Evolutionary conservation across 2,888 invertebrate genomes (phyloP).

Genomic region (Dendrolimus pini): DNA sequence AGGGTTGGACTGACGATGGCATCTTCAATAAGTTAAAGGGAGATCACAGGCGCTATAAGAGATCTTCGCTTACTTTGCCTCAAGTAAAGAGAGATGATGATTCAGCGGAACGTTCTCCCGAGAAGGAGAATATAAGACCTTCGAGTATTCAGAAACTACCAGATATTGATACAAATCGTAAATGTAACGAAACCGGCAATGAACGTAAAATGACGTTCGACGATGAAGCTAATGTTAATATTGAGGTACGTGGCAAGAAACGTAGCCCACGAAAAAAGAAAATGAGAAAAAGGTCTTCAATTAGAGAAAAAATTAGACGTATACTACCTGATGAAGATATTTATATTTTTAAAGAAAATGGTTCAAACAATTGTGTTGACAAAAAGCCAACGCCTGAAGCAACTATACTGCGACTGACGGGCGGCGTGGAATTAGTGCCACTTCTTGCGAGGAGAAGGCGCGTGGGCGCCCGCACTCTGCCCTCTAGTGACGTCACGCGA

Average conservation of each 20-base stretch:
- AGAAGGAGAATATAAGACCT: constrained; percentile 42
- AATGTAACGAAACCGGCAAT: constrained; percentile 19
- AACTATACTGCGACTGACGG: constrained; percentile 65
- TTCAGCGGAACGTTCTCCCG: constrained; percentile 24
- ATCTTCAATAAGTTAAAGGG: constrained; percentile 51
- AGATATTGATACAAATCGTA: constrained; percentile 35
- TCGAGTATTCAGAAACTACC: constrained; percentile 47
- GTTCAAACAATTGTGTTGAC: constrained; percentile 18
- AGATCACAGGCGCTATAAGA: constrained; percentile 38
- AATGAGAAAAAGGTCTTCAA: constrained; percentile 49
- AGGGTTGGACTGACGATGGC: constrained; percentile 70
- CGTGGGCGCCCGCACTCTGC: constrained; percentile 63
- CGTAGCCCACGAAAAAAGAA: constrained; percentile 43
- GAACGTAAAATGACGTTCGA: constrained; percentile 19
- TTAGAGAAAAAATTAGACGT: constrained; percentile 43
- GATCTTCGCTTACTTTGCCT: constrained; percentile 69
- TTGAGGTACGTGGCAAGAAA: constrained; percentile 24
- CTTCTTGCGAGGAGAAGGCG: constrained; percentile 81
- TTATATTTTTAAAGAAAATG: constrained; percentile 18
- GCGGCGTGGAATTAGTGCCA: constrained; percentile 86
- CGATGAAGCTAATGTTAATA: constrained; percentile 20
- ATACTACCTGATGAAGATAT: constrained; percentile 35
- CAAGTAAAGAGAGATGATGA: constrained; percentile 69
- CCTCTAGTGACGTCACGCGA: constrained; percentile 65
- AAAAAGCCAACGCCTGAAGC: constrained; percentile 59